Evolutionary conservation across 1,140 invertebrate genomes (phyloP).

Genomic region (Pteromalus puparum): DNA sequence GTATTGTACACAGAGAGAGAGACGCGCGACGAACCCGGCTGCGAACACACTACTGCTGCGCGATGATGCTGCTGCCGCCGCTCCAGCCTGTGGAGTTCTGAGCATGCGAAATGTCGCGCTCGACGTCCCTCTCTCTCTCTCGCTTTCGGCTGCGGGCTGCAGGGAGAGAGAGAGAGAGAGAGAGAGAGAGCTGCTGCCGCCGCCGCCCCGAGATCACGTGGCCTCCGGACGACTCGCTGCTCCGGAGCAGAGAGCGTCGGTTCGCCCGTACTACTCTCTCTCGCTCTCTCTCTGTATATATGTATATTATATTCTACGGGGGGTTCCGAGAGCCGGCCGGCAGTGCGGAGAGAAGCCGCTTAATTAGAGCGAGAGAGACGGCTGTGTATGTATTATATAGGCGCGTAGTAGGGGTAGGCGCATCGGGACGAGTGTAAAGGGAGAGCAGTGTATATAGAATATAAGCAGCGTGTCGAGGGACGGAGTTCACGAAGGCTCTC

Average conservation of each 20-base stretch:
- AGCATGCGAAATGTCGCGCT: constrained; percentile 71
- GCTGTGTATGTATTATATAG: background rate
- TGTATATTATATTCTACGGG: background rate
- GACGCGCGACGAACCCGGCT: constrained; percentile 23
- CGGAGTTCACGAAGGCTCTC: background rate
- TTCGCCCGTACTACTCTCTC: background rate
- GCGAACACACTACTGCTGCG: constrained; percentile 19
- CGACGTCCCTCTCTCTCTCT: constrained; percentile 26
- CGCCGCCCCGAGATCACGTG: constrained; percentile 72
- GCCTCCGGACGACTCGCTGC: constrained; percentile 52
- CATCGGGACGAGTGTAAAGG: background rate
- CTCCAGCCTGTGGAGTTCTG: constrained; percentile 69
- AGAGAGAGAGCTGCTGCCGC: constrained; percentile 49
- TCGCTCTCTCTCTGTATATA: background rate
- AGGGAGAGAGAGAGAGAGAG: constrained; percentile 6
- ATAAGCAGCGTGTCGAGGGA: background rate
- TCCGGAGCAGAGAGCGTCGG: constrained; percentile 3
- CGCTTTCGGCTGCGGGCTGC: background rate
- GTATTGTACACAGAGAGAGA: background rate
- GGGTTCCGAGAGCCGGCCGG: constrained; percentile 4
- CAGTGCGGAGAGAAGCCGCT: constrained; percentile 42
- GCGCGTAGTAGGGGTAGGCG: constrained; percentile 12
- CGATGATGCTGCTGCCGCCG: constrained; percentile 45
- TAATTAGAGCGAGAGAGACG: constrained; percentile 56
- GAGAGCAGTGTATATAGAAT: constrained; percentile 17